Evolutionary conservation across 2,113 vertebrate species (phyloP).

Genomic region (Morone chrysops): DNA sequence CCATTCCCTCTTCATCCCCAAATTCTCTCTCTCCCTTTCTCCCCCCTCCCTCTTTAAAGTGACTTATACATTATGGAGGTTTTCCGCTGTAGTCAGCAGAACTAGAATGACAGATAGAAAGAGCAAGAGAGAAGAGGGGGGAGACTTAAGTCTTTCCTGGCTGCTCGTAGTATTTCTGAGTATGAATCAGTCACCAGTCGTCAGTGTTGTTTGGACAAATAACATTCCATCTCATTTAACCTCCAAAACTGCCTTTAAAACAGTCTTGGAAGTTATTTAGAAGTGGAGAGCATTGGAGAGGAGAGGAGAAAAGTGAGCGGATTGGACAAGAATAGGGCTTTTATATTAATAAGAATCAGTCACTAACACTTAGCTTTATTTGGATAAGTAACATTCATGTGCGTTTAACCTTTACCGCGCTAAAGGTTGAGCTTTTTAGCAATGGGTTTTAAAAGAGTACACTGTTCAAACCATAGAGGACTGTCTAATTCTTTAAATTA

Average conservation of each 20-base stretch:
- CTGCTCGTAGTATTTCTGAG: slow-evolving; percentile 62
- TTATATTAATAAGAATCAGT: slow-evolving; percentile 49
- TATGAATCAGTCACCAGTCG: slow-evolving; percentile 69
- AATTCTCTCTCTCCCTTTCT: not conserved
- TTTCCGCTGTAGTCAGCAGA: slow-evolving; percentile 76
- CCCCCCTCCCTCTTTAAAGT: slow-evolving; percentile 32
- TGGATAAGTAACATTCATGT: slow-evolving; percentile 40
- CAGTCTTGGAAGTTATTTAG: slow-evolving; percentile 52
- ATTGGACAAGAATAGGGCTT: slow-evolving; percentile 31
- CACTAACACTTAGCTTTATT: slow-evolving; percentile 38
- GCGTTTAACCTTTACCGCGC: slow-evolving; percentile 11
- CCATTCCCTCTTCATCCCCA: slow-evolving; percentile 22
- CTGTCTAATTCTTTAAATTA: not conserved
- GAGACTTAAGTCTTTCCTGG: slow-evolving; percentile 64
- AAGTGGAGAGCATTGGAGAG: slow-evolving; percentile 24
- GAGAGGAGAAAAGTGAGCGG: slow-evolving; percentile 11
- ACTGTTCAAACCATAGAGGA: not conserved
- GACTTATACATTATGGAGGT: slow-evolving; percentile 69
- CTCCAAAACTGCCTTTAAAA: slow-evolving; percentile 58
- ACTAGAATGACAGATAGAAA: slow-evolving; percentile 53
- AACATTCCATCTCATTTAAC: slow-evolving; percentile 72
- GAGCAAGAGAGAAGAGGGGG: slow-evolving; percentile 15
- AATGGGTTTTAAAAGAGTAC: not conserved
- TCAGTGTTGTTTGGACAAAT: slow-evolving; percentile 74
- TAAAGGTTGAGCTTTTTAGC: not conserved